Evolutionary conservation across 1,140 invertebrate genomes (phyloP), one percentile per base, ranked within the genome.

Genomic region (Heliconius congener): DNA sequence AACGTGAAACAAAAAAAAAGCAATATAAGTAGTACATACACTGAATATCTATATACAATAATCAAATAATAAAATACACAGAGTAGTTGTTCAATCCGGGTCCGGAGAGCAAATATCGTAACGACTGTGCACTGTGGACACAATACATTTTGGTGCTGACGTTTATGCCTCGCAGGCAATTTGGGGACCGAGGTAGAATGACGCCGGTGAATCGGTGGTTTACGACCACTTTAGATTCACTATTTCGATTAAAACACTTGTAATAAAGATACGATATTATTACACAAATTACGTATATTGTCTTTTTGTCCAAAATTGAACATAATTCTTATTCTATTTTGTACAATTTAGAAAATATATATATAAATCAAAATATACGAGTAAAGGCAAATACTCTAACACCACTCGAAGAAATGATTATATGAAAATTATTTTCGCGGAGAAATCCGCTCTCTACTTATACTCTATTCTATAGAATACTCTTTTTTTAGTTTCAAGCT

Each of bases 141-240:
- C 60, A 66, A 66, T 66, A 66, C 60, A 66, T 66, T 66, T 66
- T 66, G 30, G 60, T 4, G 60, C 27, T 66, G 60, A 66, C 60
- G 60, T 66, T 66, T 66, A 66, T 66, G 60, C 60, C 60, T 30
- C 30, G 60, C 60, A 66, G 60, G 60, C 60, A 66, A 66, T 66
- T 66, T 66, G 60, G 60, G 60, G 60, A 6, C 60, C 27, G 60
- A 18, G 27, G 60, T 66, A 5, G 27, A 6, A 6, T 66, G 60
- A 66, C 60, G 60, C 60, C 60, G 27, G 60, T 13, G 60, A 16
- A 30, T 66, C 60, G 60, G 60, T 66, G 60, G 60, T 66, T 66
- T 66, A 66, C 60, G 60, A 30, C 23, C 60, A 66, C 60, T 66
- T 30, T 66, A 66, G 60, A 66, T 66, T 13, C 60, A 23, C 60